Evolutionary conservation across 2,113 vertebrate genomes (phyloP), one percentile per base, ranked within the genome.

Genomic region (Otolemur garnettii): DNA sequence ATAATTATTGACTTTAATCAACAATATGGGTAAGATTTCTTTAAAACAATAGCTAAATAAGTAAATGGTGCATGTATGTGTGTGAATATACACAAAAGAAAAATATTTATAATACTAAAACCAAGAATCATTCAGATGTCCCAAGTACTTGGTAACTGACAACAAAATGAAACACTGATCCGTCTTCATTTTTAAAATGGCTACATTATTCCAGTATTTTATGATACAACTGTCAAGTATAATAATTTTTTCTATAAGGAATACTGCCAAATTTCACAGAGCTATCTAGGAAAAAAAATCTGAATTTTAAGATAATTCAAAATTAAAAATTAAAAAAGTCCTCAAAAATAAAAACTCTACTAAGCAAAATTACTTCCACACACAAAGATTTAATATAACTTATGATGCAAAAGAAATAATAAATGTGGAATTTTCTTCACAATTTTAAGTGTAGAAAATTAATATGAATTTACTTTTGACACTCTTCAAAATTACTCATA

Each of bases 311-410:
- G 28, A 71, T 26, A 83, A 78, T 74, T 89, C 22, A 42, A 85
- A 91, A 64, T 57, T 26, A 84, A 93, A 96, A 59, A 0, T 7
- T 2, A n/a, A 38, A 57, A 75, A 53, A 35, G 6, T 18, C 57
- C n/a, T 92, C n/a, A 84, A 86, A 88, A 82, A 74, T 78, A 89
- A 96, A 91, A 87, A 71, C 26, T 4, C 1, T 7, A 82, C n/a
- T 55, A 75, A 86, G 91, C 13, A 68, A 78, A 94, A 83, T 74
- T 42, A 68, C 38, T 86, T 96, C 77, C 62, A 82, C 28, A 77
- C 1, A 64, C 5, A 78, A 2, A 92, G 7, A 83, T 50, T 89
- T 42, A 82, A 7, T 50, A 89, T 57, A 22, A 93, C 28, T 35
- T 10, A 33, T 4, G 24, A 77, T n/a, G 42, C 17, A 55, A 79